A percentile compares a stretch with the other conserved stretches of the same genome.
Evolutionary conservation across 2,888 invertebrate species (phyloP).

Genomic region (Lucinisca nassula): DNA sequence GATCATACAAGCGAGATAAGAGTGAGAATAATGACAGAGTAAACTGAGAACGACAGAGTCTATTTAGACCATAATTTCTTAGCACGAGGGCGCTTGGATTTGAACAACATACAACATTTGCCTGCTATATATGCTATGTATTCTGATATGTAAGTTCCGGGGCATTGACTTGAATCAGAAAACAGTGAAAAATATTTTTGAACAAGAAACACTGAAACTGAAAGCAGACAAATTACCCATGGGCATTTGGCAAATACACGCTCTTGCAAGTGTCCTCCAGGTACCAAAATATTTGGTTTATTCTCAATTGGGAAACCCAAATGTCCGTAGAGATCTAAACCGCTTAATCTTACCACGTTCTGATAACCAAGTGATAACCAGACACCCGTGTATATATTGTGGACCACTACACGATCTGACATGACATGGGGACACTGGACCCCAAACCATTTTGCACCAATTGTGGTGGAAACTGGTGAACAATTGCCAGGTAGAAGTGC

Average conservation of each 20-base stretch:
- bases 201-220: slow-evolving; percentile 7
- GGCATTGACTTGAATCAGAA: background rate
- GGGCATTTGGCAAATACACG: slow-evolving; percentile 67
- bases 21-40: slow-evolving; percentile 12
- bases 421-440: background rate
- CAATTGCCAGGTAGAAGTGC: background rate
- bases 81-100: background rate
- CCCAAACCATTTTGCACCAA: background rate
- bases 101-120: background rate
- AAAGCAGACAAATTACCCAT: slow-evolving; percentile 29
- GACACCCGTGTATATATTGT: background rate
- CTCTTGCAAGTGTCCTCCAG: slow-evolving; percentile 50
- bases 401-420: background rate
- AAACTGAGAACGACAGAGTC: background rate
- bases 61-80: background rate
- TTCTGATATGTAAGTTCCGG: slow-evolving; percentile 33
- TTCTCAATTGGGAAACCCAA: slow-evolving; percentile 47
- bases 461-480: background rate
- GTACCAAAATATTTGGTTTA: slow-evolving; percentile 44
- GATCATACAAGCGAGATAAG: background rate
- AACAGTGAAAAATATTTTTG: slow-evolving; percentile 10
- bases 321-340: slow-evolving; percentile 52
- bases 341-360: slow-evolving; percentile 15
- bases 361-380: background rate
- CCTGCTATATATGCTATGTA: slow-evolving; percentile 27